Conservation (phyloP, 1,140 invertebrate species). For the Uloborus diversus region DNA sequence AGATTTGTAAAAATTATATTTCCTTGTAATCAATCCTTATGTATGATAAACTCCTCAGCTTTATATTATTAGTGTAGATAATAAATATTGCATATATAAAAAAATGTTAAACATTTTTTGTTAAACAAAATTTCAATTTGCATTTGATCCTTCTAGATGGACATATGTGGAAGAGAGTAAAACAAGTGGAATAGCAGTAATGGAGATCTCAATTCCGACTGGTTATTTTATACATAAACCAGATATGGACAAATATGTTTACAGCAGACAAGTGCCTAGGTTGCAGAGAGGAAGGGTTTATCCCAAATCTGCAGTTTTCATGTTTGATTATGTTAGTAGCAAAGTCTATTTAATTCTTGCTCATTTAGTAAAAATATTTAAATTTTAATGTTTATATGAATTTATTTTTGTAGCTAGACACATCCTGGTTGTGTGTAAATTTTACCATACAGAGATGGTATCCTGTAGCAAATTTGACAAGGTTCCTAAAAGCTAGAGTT, state of each 20-base stretch:
- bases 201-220: slow-evolving; percentile 71
- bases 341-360: not conserved
- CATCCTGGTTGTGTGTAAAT: slow-evolving; percentile 66
- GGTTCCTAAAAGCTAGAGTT: slow-evolving; percentile 66
- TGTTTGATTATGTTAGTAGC: slow-evolving; percentile 59
- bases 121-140: too few relatives aligned
- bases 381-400: not conserved
- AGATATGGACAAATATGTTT: slow-evolving; percentile 67
- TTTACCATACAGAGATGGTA: slow-evolving; percentile 67
- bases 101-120: too few relatives aligned
- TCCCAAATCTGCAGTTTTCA: slow-evolving; percentile 58
- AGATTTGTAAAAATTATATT: too few relatives aligned
- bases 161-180: slow-evolving; percentile 59
- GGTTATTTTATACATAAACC: slow-evolving; percentile 71
- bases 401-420: slow-evolving; percentile 64
- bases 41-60: too few relatives aligned
- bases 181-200: slow-evolving; percentile 68
- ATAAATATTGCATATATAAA: too few relatives aligned
- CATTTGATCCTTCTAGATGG: too few relatives aligned
- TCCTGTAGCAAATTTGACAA: slow-evolving; percentile 68
- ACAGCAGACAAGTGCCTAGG: slow-evolving; percentile 61
- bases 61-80: too few relatives aligned
- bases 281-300: slow-evolving; percentile 53
- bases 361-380: not conserved
- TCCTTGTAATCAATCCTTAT: too few relatives aligned